phyloP scores from a whole-genome alignment of 2,888 invertebrate species.

The Deilephila elpenor region DNA sequence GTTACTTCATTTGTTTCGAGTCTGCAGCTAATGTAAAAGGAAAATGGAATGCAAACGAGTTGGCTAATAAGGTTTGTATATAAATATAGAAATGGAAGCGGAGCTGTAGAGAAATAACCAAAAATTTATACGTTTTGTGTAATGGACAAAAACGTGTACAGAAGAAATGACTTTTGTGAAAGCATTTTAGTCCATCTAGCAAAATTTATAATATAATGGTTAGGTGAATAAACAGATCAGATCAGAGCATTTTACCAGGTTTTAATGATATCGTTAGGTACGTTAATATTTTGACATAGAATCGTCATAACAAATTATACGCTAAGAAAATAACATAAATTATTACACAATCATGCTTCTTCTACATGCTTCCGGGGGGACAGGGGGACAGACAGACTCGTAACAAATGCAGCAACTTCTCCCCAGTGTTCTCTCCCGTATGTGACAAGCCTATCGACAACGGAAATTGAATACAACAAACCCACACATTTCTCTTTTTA shows the following conservation, averaged over 20 bases:
- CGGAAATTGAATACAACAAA: background rate
- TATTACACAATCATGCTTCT: too few relatives aligned
- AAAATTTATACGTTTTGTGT: background rate
- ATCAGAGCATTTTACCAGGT: too few relatives aligned
- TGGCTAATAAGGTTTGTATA: slow-evolving; percentile 30
- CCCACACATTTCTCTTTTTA: slow-evolving; percentile 28
- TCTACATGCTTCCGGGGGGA: too few relatives aligned
- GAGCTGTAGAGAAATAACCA: background rate
- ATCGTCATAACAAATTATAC: too few relatives aligned
- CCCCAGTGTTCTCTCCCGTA: background rate
- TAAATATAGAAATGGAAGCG: background rate
- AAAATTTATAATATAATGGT: too few relatives aligned
- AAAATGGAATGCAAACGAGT: slow-evolving; percentile 43
- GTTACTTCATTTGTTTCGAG: slow-evolving; percentile 31
- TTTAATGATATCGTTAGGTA: too few relatives aligned
- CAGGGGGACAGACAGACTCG: too few relatives aligned
- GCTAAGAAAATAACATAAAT: too few relatives aligned
- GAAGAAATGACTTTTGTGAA: too few relatives aligned
- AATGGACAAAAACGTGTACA: background rate
- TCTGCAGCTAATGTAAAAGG: slow-evolving; percentile 39
- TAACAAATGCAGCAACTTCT: background rate
- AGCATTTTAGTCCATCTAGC: too few relatives aligned
- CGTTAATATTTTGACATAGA: too few relatives aligned
- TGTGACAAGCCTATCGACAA: background rate
- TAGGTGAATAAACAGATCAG: too few relatives aligned